phyloP scores from a whole-genome alignment of 2,113 vertebrate species.

The Castor canadensis region DNA sequence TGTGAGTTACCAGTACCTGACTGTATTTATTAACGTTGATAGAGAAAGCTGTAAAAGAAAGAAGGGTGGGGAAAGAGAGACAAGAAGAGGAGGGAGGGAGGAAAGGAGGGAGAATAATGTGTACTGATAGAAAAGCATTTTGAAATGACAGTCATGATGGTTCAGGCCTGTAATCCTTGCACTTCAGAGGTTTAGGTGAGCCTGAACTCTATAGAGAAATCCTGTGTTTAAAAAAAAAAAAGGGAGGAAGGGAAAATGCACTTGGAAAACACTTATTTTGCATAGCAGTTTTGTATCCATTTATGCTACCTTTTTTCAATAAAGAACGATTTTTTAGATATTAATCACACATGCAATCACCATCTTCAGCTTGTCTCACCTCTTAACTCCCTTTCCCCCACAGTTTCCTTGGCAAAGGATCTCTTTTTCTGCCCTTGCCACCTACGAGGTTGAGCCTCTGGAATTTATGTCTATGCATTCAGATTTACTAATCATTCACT shows the following conservation, averaged over 20 bases:
- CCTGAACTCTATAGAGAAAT: neutral
- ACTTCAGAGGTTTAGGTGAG: neutral
- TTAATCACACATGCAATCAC: neutral
- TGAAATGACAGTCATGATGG: neutral
- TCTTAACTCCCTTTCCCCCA: neutral
- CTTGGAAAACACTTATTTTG: constrained; percentile 52
- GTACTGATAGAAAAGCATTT: constrained; percentile 70
- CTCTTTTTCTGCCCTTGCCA: neutral
- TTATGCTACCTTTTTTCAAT: constrained; percentile 60
- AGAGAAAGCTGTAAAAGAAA: too few relatives aligned
- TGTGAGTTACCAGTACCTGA: too few relatives aligned
- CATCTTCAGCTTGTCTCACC: neutral
- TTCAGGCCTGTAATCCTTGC: too few relatives aligned
- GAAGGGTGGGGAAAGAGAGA: too few relatives aligned
- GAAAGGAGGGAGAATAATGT: neutral
- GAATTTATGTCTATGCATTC: neutral
- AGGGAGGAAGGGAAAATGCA: neutral
- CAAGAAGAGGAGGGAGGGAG: too few relatives aligned
- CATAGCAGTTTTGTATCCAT: constrained; percentile 40
- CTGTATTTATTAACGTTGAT: too few relatives aligned
- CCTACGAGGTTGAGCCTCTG: neutral
- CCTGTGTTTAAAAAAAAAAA: neutral
- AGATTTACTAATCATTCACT: neutral
- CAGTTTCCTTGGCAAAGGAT: neutral
- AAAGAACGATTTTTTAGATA: constrained; percentile 43